Conservation (phyloP, 2,888 invertebrate species). For the Mesochorus sp. region DNA sequence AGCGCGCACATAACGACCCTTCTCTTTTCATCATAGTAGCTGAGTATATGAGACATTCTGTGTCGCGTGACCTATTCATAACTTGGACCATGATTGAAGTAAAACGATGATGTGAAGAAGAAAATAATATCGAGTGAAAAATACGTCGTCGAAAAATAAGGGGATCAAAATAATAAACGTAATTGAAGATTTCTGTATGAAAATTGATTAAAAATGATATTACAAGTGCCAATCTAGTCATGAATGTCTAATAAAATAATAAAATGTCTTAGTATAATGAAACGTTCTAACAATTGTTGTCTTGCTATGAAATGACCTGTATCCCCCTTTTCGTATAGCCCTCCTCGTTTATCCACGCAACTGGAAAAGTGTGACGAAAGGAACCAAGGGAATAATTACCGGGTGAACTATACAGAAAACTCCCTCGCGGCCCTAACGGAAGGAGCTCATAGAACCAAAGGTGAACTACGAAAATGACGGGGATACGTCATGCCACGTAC, state of each 20-base stretch:
- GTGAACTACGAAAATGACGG: slow-evolving; percentile 24
- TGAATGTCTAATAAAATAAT: too few species aligned
- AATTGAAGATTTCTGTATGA: too few species aligned
- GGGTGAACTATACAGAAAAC: slow-evolving; percentile 63
- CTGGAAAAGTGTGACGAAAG: slow-evolving; percentile 33
- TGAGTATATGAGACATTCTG: neutral
- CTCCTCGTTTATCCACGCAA: neutral
- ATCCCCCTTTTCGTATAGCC: neutral
- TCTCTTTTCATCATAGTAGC: slow-evolving; percentile 8
- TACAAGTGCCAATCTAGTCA: too few species aligned
- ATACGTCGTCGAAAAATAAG: neutral
- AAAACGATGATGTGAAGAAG: too few species aligned
- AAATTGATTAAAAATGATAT: too few species aligned
- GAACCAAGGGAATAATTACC: slow-evolving; percentile 72
- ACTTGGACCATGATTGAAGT: too few species aligned
- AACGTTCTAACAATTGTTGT: too few species aligned
- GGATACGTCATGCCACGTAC: neutral
- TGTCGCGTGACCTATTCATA: neutral
- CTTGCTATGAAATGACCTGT: neutral
- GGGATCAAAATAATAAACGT: neutral
- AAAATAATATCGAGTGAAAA: neutral
- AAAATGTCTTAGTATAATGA: too few species aligned
- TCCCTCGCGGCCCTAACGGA: slow-evolving; percentile 63
- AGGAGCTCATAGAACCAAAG: slow-evolving; percentile 59
- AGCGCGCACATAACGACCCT: slow-evolving; percentile 60